Percentiles rank a stretch among this genome's conserved stretches.
phyloP scores from a whole-genome alignment of 92 coral and sea anemone species.

The Actinernus sp. region DNA sequence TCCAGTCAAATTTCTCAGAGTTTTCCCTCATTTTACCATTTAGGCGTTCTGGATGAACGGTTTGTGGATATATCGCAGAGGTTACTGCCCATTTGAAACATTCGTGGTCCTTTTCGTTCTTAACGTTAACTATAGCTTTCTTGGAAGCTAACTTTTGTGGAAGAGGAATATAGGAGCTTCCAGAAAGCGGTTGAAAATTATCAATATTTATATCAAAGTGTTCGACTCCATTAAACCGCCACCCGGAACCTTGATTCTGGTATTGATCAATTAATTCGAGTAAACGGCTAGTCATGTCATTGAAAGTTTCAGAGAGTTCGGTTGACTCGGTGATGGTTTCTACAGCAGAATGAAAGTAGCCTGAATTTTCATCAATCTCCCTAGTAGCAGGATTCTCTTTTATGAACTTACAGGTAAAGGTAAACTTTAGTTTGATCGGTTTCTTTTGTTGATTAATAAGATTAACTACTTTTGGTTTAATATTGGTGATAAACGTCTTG shows the following conservation, averaged over 20 bases:
- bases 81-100: slow-evolving; percentile 74
- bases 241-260: slow-evolving; percentile 47
- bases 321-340: slow-evolving; percentile 46
- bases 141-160: slow-evolving; percentile 26
- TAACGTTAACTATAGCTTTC: slow-evolving; percentile 52
- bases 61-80: slow-evolving; percentile 40
- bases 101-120: slow-evolving; percentile 56
- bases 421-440: slow-evolving; percentile 47
- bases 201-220: slow-evolving; percentile 44
- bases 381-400: slow-evolving; percentile 31
- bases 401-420: slow-evolving; percentile 27
- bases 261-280: slow-evolving; percentile 34
- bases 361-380: slow-evolving; percentile 10
- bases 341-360: slow-evolving; percentile 14
- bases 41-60: slow-evolving; percentile 26
- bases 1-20: slow-evolving; percentile 35
- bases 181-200: slow-evolving; percentile 48
- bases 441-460: slow-evolving; percentile 34
- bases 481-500: slow-evolving; percentile 18
- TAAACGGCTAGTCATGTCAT: slow-evolving; percentile 20
- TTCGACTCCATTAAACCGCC: slow-evolving; percentile 42
- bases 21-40: slow-evolving; percentile 38
- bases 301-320: slow-evolving; percentile 27
- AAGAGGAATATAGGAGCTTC: slow-evolving; percentile 35
- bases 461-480: slow-evolving; percentile 24